Base-by-base conservation (phyloP, 2,888 invertebrate species). In the Volucella zonaria region DNA sequence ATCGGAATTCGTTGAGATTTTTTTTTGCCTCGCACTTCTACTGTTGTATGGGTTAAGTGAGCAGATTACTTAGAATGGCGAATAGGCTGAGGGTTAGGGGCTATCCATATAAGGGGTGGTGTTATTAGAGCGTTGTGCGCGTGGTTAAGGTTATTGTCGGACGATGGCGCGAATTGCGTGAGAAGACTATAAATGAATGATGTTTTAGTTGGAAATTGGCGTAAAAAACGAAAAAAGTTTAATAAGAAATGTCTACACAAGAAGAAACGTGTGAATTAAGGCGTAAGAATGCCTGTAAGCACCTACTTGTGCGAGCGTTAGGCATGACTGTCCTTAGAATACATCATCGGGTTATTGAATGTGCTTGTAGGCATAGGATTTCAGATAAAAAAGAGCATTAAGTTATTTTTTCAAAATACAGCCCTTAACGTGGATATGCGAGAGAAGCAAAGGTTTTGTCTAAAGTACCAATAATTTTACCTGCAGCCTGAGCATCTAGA, bases 121-220 rank as follows among this genome's bases (percentile, higher is more conserved):
- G 52, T 40, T 76, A 47, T 54, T 58, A 31, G 43, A 47, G 70
- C 52, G 51, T 10, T 49, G 45, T 45, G 70, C 61, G 81, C 70
- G 70, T 76, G 66, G 54, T 70, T 42, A 15, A 42, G 62, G 62
- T 43, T 15, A 51, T 61, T 75, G 47, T 67, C 42, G 18, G 23
- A 49, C 51, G 43, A 71, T 71, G 71, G 49, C 66, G 67, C n/a
- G 82, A 38, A 54, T 71, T 82, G 76, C 71, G 71, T 82, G 76
- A 71, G 61, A 49, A 61, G 76, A 82, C 76, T 82, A 31, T 64
- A 62, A 76, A 82, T 71, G 59, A 47, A 38, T 59, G 75, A 43
- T 64, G 49, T 61, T 62, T 31, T 64, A 49, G 64, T 40, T 66
- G 61, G 31, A 71, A 54, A 68, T 64, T 42, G 71, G 61, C 56